Percentiles rank a stretch among this genome's conserved stretches.
Conservation (phyloP, 2,797 vertebrate genomes). For the Rhynchotus rufescens region DNA sequence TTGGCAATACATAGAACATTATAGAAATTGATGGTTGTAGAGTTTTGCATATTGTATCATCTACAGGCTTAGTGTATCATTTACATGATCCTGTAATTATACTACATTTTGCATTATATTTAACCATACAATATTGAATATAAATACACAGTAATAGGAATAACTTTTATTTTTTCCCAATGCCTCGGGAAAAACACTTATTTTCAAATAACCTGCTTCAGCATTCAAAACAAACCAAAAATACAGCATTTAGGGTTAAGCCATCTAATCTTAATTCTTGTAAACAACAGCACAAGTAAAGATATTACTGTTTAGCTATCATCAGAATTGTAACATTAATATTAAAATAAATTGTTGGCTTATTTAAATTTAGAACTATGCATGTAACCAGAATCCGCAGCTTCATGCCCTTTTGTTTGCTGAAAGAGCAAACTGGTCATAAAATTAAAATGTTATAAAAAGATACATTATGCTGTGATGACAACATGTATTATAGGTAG, state of each 20-base stretch:
- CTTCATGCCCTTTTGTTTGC: background rate
- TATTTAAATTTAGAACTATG: conserved; percentile 4
- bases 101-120: conserved; percentile 19
- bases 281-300: background rate
- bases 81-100: conserved; percentile 22
- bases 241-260: background rate
- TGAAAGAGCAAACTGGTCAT: background rate
- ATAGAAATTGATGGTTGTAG: background rate
- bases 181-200: background rate
- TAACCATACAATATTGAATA: background rate
- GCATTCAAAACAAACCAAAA: conserved; percentile 8
- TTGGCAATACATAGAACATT: background rate
- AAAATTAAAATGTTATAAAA: background rate
- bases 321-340: background rate
- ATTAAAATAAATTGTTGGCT: background rate
- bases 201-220: background rate
- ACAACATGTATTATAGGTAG: background rate
- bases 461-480: background rate
- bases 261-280: background rate
- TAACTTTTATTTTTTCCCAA: background rate
- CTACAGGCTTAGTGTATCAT: conserved; percentile 22
- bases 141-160: background rate
- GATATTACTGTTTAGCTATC: background rate
- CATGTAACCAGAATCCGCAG: background rate
- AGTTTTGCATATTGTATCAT: conserved; percentile 10